Percentiles rank a stretch among this genome's conserved stretches.
These are phyloP conservation scores for Stegodyphus mimosarum DNA, from an alignment of 1,140 invertebrate genomes.

Conservation along the genomic window DNA sequence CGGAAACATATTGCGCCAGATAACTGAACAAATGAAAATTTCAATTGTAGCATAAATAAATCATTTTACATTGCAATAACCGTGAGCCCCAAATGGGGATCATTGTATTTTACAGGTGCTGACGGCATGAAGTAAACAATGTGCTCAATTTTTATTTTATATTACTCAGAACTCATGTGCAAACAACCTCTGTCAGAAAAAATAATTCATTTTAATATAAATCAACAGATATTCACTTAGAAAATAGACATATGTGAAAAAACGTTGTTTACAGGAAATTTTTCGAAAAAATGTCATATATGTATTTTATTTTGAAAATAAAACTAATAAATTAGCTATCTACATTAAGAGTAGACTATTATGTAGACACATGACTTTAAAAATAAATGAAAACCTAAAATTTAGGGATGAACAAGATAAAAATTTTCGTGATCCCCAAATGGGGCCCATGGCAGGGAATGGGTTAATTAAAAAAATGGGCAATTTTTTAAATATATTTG, in stretches of 20 bases:
- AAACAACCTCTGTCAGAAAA: conserved; percentile 36
- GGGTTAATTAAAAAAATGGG: background rate
- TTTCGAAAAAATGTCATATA: too few species aligned
- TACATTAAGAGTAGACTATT: too few species aligned
- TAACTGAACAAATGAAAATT: conserved; percentile 39
- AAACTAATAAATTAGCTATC: too few species aligned
- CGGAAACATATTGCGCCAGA: conserved; percentile 29
- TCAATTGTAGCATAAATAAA: conserved; percentile 40
- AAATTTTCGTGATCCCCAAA: conserved; percentile 39
- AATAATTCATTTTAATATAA: conserved; percentile 40
- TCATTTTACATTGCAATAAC: too few species aligned
- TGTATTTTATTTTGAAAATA: too few species aligned
- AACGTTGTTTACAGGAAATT: too few species aligned
- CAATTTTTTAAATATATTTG: too few species aligned
- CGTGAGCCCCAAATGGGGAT: conserved; percentile 9
- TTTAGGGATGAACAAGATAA: conserved; percentile 40
- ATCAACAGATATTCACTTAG: too few species aligned
- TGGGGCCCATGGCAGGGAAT: conserved; percentile 37
- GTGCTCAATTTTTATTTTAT: conserved; percentile 39
- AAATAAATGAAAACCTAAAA: conserved; percentile 23
- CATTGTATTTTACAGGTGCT: conserved; percentile 34
- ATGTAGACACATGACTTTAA: too few species aligned
- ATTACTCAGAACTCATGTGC: conserved; percentile 39
- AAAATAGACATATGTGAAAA: too few species aligned
- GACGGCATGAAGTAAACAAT: conserved; percentile 36